phyloP scores from a whole-genome alignment of 2,797 vertebrate genomes.

The Mormyrus hasselquistii region DNA sequence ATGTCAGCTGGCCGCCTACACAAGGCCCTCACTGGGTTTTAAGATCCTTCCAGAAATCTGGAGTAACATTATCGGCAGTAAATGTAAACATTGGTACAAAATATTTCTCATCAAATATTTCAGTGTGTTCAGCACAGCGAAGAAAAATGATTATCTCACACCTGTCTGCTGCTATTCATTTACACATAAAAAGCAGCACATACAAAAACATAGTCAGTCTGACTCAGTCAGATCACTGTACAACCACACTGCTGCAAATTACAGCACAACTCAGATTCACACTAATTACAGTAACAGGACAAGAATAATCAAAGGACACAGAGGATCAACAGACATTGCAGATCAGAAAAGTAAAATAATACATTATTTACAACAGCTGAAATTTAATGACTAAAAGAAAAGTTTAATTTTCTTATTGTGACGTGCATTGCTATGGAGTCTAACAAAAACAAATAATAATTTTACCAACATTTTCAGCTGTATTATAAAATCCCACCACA shows the following conservation, averaged over 20 bases:
- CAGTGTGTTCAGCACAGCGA: not conserved
- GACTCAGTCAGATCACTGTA: not conserved
- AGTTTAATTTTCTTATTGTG: not conserved
- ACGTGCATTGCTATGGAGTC: not conserved
- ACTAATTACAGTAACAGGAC: not conserved
- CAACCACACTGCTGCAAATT: not conserved
- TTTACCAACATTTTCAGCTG: not conserved
- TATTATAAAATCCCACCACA: not conserved
- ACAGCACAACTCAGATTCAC: not conserved
- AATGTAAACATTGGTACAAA: not conserved
- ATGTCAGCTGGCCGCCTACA: not conserved
- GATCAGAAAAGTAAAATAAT: not conserved
- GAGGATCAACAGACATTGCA: not conserved
- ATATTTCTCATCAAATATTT: slow-evolving; percentile 6
- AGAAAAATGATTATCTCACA: slow-evolving; percentile 1
- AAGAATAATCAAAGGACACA: not conserved
- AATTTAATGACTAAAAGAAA: not conserved
- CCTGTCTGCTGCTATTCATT: not conserved
- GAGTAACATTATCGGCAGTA: not conserved
- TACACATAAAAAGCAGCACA: not conserved
- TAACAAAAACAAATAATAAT: not conserved
- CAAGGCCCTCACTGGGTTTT: not conserved
- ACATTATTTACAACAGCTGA: not conserved
- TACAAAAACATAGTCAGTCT: not conserved
- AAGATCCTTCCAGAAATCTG: not conserved